phyloP scores from a whole-genome alignment of 1,140 invertebrate species.

The Platorchestia sp. region DNA sequence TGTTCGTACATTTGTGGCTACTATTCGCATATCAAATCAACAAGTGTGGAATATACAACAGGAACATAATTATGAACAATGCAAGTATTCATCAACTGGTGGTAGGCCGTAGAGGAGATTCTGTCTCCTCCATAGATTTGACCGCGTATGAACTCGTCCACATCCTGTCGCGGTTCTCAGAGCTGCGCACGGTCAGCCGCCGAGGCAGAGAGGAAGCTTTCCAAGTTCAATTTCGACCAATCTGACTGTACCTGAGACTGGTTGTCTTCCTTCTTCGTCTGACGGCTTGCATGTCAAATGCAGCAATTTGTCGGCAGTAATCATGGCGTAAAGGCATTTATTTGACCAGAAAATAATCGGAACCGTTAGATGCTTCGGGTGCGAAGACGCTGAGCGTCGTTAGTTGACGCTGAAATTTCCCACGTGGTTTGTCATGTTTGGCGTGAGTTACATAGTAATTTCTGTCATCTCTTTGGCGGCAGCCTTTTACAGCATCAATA shows the following conservation, averaged over 20 bases:
- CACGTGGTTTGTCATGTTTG: not conserved
- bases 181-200: not conserved
- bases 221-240: constrained; percentile 11
- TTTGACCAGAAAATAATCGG: constrained; percentile 6
- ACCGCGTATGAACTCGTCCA: not conserved
- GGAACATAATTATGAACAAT: too few species aligned
- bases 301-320: constrained; percentile 6
- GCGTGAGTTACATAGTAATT: not conserved
- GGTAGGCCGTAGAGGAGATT: not conserved
- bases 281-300: not conserved
- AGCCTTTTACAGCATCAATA: not conserved
- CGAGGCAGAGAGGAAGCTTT: not conserved
- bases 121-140: not conserved
- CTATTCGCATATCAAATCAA: not conserved
- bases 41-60: not conserved
- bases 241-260: not conserved
- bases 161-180: not conserved
- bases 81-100: not conserved
- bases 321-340: not conserved
- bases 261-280: not conserved
- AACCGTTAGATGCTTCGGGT: not conserved
- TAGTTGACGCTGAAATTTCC: not conserved
- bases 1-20: too few species aligned
- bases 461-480: not conserved
- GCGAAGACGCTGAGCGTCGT: not conserved